Conservation (phyloP, 2,113 vertebrate genomes). For the Tragelaphus imberbis region DNA sequence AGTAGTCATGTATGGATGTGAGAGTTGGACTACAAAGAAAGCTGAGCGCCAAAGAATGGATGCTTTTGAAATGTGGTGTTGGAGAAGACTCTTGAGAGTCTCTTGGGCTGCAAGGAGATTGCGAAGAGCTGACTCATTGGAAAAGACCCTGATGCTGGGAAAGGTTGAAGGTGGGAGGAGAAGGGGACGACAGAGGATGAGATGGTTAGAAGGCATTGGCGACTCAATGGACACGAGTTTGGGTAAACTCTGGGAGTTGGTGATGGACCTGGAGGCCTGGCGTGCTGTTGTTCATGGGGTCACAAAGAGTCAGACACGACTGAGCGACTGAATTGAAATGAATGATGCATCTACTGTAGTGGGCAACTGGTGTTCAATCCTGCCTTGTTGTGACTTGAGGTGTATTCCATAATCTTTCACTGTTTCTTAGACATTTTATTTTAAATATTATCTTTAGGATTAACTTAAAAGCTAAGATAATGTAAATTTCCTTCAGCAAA, state of each 20-base stretch:
- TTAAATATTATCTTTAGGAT: neutral
- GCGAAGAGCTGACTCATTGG: neutral
- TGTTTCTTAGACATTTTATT: neutral
- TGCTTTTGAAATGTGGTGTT: neutral
- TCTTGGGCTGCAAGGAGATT: neutral
- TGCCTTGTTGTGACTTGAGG: neutral
- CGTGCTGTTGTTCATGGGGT: neutral
- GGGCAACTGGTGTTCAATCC: neutral
- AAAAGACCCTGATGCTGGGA: neutral
- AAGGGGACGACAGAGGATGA: neutral
- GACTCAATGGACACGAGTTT: neutral
- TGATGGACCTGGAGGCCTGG: neutral
- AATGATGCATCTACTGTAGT: neutral
- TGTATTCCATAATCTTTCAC: neutral
- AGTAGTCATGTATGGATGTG: neutral
- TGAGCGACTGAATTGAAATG: neutral
- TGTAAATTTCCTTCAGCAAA: neutral
- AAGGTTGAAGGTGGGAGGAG: neutral
- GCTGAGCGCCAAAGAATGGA: fast-evolving
- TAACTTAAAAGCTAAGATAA: neutral
- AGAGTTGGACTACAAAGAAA: neutral
- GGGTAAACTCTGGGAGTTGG: neutral
- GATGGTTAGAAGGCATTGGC: neutral
- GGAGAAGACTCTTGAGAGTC: neutral
- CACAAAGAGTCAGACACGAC: fast-evolving